Evolutionary conservation across 2,113 vertebrate genomes (phyloP).

Genomic region (Gallinago jamesoni): DNA sequence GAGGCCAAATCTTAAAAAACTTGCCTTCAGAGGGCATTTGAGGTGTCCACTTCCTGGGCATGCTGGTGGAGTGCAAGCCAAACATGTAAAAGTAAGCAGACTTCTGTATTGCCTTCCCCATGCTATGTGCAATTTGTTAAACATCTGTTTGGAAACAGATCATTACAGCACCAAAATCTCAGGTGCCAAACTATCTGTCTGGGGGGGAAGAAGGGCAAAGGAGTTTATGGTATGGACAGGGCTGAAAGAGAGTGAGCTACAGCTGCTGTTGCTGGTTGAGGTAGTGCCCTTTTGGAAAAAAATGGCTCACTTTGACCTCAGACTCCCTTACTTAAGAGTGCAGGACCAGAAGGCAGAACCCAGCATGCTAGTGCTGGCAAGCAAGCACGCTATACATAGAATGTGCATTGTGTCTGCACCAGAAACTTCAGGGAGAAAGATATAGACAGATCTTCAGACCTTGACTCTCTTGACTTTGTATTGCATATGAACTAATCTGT

Average conservation of each 20-base stretch:
- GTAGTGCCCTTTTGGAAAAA: neutral
- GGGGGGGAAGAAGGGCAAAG: neutral
- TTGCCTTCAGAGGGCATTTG: neutral
- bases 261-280: neutral
- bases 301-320: neutral
- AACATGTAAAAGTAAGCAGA: neutral
- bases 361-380: neutral
- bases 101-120: neutral
- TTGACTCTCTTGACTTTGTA: neutral
- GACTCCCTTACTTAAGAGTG: neutral
- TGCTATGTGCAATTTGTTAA: neutral
- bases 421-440: neutral
- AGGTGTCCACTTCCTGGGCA: neutral
- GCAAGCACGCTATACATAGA: neutral
- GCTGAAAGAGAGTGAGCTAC: neutral
- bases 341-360: neutral
- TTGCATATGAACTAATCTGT: neutral
- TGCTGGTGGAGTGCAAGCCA: neutral
- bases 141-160: neutral
- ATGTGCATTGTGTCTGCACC: neutral
- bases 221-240: neutral
- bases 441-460: neutral
- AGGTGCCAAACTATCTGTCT: neutral
- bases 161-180: neutral
- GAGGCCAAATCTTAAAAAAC: neutral